These are phyloP conservation scores for Gasterosteus nipponicus DNA, from an alignment of 2,113 vertebrate genomes.

Conservation along the genomic window DNA sequence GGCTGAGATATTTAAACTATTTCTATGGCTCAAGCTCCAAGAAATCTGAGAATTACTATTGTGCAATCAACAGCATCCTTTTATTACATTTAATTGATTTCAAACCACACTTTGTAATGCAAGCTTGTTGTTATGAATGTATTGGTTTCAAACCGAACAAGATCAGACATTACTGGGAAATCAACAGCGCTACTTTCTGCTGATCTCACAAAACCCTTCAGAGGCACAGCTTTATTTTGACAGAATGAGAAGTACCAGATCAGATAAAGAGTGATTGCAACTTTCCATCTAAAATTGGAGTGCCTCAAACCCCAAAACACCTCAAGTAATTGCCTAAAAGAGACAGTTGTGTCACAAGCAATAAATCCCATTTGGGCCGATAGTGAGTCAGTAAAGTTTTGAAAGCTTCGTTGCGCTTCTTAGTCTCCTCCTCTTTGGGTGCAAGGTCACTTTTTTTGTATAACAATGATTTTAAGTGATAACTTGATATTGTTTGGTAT, in stretches of 20 bases:
- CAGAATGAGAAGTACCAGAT: not conserved
- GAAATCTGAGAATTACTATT: not conserved
- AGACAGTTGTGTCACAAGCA: not conserved
- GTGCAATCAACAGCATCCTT: not conserved
- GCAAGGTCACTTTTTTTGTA: slow-evolving; percentile 31
- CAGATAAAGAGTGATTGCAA: not conserved
- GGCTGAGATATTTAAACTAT: not conserved
- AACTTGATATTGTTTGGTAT: slow-evolving; percentile 37
- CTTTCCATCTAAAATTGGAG: not conserved
- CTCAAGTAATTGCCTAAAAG: not conserved
- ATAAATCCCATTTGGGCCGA: not conserved
- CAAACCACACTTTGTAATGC: not conserved
- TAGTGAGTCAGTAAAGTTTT: slow-evolving; percentile 19
- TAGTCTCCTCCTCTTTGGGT: slow-evolving; percentile 14
- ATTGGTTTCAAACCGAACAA: not conserved
- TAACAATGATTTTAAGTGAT: slow-evolving; percentile 42
- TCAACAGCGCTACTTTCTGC: not conserved
- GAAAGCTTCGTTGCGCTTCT: slow-evolving; percentile 3
- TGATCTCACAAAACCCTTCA: not conserved
- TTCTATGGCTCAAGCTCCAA: not conserved
- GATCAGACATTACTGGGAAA: not conserved
- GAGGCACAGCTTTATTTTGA: not conserved
- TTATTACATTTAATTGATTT: not conserved
- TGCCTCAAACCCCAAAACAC: not conserved
- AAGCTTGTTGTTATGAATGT: not conserved